phyloP scores from a whole-genome alignment of 1,140 invertebrate genomes.

The Brachionus koreanus region DNA sequence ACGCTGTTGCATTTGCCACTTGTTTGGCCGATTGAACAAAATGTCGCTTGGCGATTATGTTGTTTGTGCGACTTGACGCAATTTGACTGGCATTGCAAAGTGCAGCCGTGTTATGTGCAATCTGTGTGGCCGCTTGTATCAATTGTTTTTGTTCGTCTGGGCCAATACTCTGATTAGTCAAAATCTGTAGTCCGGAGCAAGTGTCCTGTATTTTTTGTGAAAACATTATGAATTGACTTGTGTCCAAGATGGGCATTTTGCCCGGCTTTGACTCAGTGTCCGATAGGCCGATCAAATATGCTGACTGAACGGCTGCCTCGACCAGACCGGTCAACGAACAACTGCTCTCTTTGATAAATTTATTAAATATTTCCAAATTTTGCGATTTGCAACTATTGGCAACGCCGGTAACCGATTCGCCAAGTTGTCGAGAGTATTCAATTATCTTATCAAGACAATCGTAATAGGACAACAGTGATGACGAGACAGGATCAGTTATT shows the following conservation, averaged over 20 bases:
- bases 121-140: conserved; percentile 76
- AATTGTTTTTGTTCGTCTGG: background rate
- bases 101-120: conserved; percentile 92
- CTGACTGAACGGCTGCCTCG: conserved; percentile 73
- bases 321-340: conserved; percentile 82
- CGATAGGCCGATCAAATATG: conserved; percentile 83
- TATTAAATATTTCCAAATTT: conserved; percentile 80
- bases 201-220: conserved; percentile 50
- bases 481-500: conserved; percentile 64
- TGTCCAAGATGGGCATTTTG: conserved; percentile 81
- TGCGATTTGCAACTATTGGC: conserved; percentile 82
- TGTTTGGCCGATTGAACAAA: conserved; percentile 96
- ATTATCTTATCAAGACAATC: conserved; percentile 89
- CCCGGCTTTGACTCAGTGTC: conserved; percentile 86
- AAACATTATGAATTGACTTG: conserved; percentile 71
- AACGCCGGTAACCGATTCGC: conserved; percentile 88
- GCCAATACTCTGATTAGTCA: background rate
- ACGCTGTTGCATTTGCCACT: conserved; percentile 90
- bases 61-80: conserved; percentile 83
- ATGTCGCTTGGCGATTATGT: conserved; percentile 87
- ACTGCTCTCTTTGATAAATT: conserved; percentile 76
- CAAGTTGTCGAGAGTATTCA: conserved; percentile 76
- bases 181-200: background rate
- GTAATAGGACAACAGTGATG: conserved; percentile 83
- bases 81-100: conserved; percentile 88